Conservation (phyloP, 2,888 invertebrate genomes). For the Troides oblongomaculatus region DNA sequence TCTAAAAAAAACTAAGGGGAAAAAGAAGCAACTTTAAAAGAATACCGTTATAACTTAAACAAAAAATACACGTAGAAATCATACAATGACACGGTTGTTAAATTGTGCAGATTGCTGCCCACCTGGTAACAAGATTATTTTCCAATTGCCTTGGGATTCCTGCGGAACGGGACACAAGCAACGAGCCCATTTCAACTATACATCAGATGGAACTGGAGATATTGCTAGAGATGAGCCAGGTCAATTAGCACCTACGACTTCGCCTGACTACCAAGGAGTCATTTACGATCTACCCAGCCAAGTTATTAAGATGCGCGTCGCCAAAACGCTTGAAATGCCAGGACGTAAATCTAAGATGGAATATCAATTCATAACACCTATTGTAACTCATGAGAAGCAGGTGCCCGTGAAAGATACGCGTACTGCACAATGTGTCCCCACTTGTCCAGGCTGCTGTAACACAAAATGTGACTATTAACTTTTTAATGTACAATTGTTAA, state of each 20-base stretch:
- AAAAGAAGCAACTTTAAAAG: conserved; percentile 36
- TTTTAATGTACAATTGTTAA: conserved; percentile 8
- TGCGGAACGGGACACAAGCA: conserved; percentile 66
- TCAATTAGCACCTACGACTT: conserved; percentile 51
- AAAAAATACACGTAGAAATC: no score
- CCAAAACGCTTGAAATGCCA: conserved; percentile 64
- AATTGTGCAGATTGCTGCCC: conserved; percentile 77
- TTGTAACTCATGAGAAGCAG: conserved; percentile 44
- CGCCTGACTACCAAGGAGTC: conserved; percentile 61
- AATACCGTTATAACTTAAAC: neutral
- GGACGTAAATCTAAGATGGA: conserved; percentile 67
- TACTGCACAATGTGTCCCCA: conserved; percentile 59
- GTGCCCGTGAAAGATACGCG: conserved; percentile 60
- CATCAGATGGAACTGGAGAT: conserved; percentile 68
- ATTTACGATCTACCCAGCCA: conserved; percentile 61
- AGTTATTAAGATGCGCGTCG: conserved; percentile 68
- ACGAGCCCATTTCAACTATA: conserved; percentile 65
- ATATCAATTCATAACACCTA: conserved; percentile 70
- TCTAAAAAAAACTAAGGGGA: conserved; percentile 46
- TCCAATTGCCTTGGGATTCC: conserved; percentile 67
- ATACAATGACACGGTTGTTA: conserved; percentile 31
- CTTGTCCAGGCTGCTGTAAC: conserved; percentile 48
- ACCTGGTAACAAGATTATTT: conserved; percentile 71
- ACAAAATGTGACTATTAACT: conserved; percentile 34
- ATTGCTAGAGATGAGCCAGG: conserved; percentile 64